phyloP scores from a whole-genome alignment of 2,113 vertebrate genomes.

The Pseudopodoces humilis region DNA sequence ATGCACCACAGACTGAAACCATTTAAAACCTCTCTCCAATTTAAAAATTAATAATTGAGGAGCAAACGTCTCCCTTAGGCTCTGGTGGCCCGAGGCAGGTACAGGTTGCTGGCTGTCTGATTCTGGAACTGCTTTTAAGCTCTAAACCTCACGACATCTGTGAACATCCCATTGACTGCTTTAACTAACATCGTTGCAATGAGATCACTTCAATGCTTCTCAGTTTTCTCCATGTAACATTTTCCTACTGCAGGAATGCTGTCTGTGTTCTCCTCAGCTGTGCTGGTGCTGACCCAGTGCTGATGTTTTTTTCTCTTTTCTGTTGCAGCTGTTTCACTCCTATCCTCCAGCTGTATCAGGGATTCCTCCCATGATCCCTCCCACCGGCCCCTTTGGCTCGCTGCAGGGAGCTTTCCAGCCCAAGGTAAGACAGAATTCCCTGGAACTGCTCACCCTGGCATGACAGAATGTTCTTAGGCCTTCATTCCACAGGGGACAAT shows the following conservation, averaged over 20 bases:
- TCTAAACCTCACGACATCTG: conserved; percentile 72
- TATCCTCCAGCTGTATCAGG: conserved; percentile 94
- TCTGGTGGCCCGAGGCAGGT: conserved; percentile 51
- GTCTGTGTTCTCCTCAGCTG: neutral
- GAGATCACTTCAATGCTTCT: conserved; percentile 43
- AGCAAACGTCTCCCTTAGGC: neutral
- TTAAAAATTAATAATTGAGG: conserved; percentile 64
- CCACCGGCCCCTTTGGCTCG: conserved; percentile 93
- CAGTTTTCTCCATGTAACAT: conserved; percentile 58
- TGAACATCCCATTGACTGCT: conserved; percentile 69
- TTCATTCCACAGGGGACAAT: neutral
- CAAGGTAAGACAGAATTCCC: conserved; percentile 79
- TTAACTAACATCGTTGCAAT: conserved; percentile 62
- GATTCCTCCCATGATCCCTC: conserved; percentile 95
- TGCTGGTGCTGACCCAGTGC: neutral
- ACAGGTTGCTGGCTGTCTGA: conserved; percentile 68
- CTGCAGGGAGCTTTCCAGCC: conserved; percentile 98
- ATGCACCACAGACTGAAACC: conserved; percentile 14
- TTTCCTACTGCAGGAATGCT: neutral
- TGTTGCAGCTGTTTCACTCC: conserved; percentile 93
- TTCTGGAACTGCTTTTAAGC: conserved; percentile 78
- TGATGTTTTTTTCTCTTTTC: conserved; percentile 24
- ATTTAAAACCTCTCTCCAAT: conserved; percentile 50
- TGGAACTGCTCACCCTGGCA: neutral
- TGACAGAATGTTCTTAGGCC: no score